Conservation (phyloP, 2,113 vertebrate genomes). For the Equus przewalskii region DNA sequence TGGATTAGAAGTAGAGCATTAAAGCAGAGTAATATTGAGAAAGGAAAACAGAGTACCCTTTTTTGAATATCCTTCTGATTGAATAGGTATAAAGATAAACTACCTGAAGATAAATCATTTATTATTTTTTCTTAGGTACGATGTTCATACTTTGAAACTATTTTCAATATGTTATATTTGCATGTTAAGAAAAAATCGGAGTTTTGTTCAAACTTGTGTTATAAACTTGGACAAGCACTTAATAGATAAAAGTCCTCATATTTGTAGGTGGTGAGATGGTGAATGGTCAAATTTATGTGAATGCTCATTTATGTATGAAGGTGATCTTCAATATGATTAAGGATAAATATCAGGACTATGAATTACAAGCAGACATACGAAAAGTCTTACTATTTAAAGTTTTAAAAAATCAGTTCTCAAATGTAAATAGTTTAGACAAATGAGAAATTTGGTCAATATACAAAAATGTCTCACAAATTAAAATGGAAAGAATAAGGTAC, state of each 20-base stretch:
- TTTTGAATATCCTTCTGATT: constrained; percentile 81
- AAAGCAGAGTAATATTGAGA: constrained; percentile 58
- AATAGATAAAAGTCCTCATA: neutral
- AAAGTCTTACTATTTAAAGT: neutral
- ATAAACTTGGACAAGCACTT: neutral
- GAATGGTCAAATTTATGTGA: neutral
- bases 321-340: neutral
- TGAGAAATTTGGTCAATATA: neutral
- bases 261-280: neutral
- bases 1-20: constrained; percentile 4
- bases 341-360: neutral
- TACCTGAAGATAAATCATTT: constrained; percentile 75
- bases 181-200: constrained; percentile 61
- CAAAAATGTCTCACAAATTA: neutral
- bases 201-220: neutral
- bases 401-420: neutral
- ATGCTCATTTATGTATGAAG: neutral
- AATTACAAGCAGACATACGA: neutral
- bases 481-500: too few species aligned
- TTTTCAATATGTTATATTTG: constrained; percentile 30
- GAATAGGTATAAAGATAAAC: constrained; percentile 60
- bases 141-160: constrained; percentile 76
- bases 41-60: constrained; percentile 64
- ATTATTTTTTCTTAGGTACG: constrained; percentile 63
- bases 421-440: neutral